A percentile compares a stretch with the other conserved stretches of the same genome.
These are phyloP conservation scores for Clupea harengus DNA, from an alignment of 2,113 vertebrate species.

Conservation along the genomic window DNA sequence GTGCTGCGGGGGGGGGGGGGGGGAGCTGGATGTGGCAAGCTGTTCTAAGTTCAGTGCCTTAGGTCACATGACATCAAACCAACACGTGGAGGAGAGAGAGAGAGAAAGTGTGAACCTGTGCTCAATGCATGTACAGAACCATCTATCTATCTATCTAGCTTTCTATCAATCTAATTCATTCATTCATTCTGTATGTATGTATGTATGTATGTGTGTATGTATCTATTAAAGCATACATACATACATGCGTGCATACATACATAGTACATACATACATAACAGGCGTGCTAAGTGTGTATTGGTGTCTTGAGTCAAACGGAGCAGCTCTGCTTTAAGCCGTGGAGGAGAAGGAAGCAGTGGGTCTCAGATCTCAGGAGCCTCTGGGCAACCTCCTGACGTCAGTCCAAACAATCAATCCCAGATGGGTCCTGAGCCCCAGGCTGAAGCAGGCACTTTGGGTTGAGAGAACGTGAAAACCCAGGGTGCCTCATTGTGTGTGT, in stretches of 20 bases:
- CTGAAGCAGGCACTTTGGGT: constrained; percentile 28
- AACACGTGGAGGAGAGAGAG: not conserved
- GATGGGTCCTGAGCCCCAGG: constrained; percentile 28
- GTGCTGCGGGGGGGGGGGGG: not conserved
- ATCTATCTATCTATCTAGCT: not conserved
- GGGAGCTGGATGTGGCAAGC: not conserved
- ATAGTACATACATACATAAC: too few relatives aligned
- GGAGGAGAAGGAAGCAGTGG: constrained; percentile 3
- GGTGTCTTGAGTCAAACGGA: not conserved
- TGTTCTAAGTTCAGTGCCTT: not conserved
- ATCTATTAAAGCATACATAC: not conserved
- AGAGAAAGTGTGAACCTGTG: not conserved
- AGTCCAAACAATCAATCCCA: constrained; percentile 34
- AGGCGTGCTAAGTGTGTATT: not conserved
- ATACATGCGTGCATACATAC: too few relatives aligned
- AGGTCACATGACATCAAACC: not conserved
- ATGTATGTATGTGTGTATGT: not conserved
- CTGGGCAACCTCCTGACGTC: constrained; percentile 17
- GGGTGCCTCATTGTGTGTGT: not conserved
- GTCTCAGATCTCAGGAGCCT: not conserved
- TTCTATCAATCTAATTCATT: too few relatives aligned
- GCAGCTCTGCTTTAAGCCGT: not conserved
- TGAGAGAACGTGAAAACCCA: not conserved
- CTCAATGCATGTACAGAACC: not conserved
- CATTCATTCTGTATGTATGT: not conserved